These are phyloP conservation scores for Cherax quadricarinatus DNA, from an alignment of 1,140 invertebrate genomes.

Conservation along the genomic window DNA sequence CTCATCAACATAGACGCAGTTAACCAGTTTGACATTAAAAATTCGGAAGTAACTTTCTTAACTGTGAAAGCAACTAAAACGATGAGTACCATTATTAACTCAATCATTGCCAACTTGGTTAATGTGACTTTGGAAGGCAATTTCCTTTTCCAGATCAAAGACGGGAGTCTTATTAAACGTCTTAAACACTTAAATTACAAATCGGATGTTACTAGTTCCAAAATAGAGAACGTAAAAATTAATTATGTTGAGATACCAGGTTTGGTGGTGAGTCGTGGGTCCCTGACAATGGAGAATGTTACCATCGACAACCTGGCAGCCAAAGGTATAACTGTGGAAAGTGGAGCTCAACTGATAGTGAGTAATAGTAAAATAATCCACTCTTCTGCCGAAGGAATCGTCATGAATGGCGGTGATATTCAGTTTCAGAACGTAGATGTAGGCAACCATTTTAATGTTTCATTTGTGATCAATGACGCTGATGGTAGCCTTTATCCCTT, in stretches of 20 bases:
- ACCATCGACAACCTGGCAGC: not conserved
- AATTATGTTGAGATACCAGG: not conserved
- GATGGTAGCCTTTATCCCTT: not conserved
- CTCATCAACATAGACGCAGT: not conserved
- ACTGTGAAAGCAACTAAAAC: not conserved
- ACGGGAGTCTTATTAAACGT: not conserved
- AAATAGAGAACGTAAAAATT: not conserved
- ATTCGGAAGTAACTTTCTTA: not conserved
- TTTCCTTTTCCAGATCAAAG: not conserved
- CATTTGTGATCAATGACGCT: not conserved
- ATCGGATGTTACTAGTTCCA: not conserved
- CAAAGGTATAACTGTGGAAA: not conserved
- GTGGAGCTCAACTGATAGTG: not conserved
- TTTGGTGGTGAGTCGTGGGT: not conserved
- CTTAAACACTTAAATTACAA: not conserved
- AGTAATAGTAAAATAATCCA: not conserved
- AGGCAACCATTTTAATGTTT: not conserved
- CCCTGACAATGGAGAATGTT: not conserved
- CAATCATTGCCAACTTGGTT: not conserved
- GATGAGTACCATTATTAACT: not conserved
- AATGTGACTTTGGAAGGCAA: not conserved
- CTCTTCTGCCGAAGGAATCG: not conserved
- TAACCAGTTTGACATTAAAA: not conserved
- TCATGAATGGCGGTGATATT: not conserved
- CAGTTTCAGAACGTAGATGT: not conserved